Evolutionary conservation across 2,797 vertebrate species (phyloP), one percentile per base, ranked within the genome.

Genomic region (Pangasius sanitwongsei): DNA sequence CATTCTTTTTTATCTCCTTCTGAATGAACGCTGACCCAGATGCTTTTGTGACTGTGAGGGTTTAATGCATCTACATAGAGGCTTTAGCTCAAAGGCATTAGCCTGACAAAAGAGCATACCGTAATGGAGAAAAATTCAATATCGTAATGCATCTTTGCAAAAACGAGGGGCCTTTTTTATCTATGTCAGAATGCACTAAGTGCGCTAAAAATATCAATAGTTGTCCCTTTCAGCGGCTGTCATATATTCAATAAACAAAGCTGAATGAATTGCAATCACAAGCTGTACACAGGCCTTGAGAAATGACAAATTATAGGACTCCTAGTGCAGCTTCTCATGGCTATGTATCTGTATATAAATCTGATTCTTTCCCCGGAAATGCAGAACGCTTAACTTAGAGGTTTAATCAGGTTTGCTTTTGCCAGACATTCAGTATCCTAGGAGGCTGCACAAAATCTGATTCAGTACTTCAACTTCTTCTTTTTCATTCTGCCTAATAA

Each of bases 121-220:
- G 70, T 83, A 88, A 88, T 84, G 67, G 37, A 88, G 86, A 88
- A 84, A 84, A 92, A 88, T 90, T 87, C 86, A 91, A 92, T 92
- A 91, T 89, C 77, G 44, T 85, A 90, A 88, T 92, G 90, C 89
- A 90, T 90, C 82, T 83, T 70, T 12, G 59, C 37, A 78, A 87
- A 89, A 83, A 80, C 23, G 63, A 69, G 41, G 75, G 82, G 48
- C 59, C 78, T 88, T 82, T 85, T 82, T 80, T 50, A 77, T 88
- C 90, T 83, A 86, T 78, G 88, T 91, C 89, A 91, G 81, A 90
- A 89, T 63, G 80, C 86, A 86, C 88, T 85, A 86, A 89, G 88
- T 86, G 89, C 74, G 63, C 89, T 89, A 90, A 89, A 92, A 90
- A 83, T 89, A 90, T 89, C 87, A 87, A 90, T 91, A 91, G 88